Conservation (phyloP, 2,888 invertebrate genomes). For the Heteromurus nitidus region DNA sequence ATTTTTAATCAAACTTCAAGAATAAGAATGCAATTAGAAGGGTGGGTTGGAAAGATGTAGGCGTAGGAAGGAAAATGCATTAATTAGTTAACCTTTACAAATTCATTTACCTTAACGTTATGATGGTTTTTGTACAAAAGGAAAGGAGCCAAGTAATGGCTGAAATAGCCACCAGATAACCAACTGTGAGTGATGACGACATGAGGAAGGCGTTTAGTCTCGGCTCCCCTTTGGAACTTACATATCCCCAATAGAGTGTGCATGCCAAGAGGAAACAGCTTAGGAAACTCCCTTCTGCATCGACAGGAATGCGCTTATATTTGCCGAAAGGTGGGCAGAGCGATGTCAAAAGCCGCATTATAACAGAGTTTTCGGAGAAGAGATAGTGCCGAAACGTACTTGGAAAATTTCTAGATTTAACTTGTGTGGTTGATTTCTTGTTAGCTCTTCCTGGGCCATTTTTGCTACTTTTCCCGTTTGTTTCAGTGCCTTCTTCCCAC, state of each 20-base stretch:
- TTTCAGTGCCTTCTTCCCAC: conserved; percentile 31
- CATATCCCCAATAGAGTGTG: conserved; percentile 70
- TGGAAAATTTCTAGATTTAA: conserved; percentile 47
- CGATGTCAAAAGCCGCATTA: conserved; percentile 69
- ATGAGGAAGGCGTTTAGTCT: conserved; percentile 55
- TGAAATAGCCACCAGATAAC: conserved; percentile 67
- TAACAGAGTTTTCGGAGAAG: conserved; percentile 71
- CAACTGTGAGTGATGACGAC: conserved; percentile 65
- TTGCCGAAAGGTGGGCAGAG: conserved; percentile 72
- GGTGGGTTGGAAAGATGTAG: no score
- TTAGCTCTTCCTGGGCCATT: neutral
- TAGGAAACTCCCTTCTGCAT: conserved; percentile 70
- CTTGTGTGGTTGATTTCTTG: neutral
- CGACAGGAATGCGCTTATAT: conserved; percentile 68
- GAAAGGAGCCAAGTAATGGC: conserved; percentile 67
- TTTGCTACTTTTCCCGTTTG: conserved; percentile 5
- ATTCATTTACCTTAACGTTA: conserved; percentile 67
- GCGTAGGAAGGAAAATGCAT: no score
- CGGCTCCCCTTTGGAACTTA: conserved; percentile 59
- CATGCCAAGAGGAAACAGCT: conserved; percentile 70
- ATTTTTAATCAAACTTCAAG: conserved; percentile 9
- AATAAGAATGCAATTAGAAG: neutral
- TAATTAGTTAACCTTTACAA: neutral
- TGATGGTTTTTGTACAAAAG: conserved; percentile 69
- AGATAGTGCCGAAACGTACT: conserved; percentile 70